These are phyloP conservation scores for Cryptoprocta ferox DNA, from an alignment of 2,797 vertebrate genomes.

Conservation along the genomic window DNA sequence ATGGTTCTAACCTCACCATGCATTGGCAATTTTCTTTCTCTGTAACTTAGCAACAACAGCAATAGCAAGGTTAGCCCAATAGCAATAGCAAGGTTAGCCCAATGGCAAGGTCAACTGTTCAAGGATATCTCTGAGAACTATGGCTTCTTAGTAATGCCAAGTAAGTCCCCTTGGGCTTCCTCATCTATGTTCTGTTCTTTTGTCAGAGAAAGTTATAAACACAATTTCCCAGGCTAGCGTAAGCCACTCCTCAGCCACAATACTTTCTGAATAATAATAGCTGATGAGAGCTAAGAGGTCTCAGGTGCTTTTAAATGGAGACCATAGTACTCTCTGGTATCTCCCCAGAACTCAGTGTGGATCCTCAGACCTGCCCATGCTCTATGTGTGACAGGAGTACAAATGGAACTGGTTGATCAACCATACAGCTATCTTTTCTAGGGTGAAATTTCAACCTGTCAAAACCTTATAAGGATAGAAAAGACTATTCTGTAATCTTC, in stretches of 20 bases:
- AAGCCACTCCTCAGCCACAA: neutral
- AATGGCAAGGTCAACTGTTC: neutral
- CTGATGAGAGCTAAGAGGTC: neutral
- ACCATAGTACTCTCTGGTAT: neutral
- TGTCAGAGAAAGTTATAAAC: constrained; percentile 48
- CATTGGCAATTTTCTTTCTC: constrained; percentile 24
- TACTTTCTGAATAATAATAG: constrained; percentile 16
- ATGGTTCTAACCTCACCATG: neutral
- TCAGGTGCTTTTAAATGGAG: constrained; percentile 3
- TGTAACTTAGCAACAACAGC: constrained; percentile 42
- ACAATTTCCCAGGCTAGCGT: neutral
- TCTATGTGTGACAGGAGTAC: neutral
- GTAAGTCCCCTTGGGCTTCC: neutral
- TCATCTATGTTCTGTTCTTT: constrained; percentile 34
- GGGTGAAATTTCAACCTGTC: neutral
- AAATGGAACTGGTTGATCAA: neutral
- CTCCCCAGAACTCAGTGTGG: neutral
- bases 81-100: neutral
- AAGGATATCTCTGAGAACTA: constrained; percentile 39
- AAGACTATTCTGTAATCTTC: neutral
- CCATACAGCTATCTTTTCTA: neutral
- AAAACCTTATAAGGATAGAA: neutral
- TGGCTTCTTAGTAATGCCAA: constrained; percentile 35
- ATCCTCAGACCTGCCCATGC: neutral
- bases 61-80: neutral